A percentile compares a stretch with the other conserved stretches of the same genome.
phyloP scores from a whole-genome alignment of 2,113 vertebrate species.

The Aegithalos caudatus region DNA sequence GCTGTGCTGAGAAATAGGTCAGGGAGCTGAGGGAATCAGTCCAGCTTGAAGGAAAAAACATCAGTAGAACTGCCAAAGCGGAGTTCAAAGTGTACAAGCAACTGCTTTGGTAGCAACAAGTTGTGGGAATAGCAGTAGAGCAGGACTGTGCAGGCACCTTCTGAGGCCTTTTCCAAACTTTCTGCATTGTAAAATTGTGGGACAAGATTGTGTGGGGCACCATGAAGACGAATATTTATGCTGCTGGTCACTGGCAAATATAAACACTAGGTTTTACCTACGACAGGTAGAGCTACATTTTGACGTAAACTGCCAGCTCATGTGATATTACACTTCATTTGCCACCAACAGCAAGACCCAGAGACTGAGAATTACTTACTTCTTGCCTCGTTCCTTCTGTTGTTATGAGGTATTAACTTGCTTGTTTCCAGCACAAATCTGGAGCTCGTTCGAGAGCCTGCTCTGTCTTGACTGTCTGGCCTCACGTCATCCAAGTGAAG shows the following conservation, averaged over 20 bases:
- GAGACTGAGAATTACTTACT: conserved; percentile 74
- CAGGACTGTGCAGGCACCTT: neutral
- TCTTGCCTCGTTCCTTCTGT: conserved; percentile 78
- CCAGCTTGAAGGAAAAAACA: neutral
- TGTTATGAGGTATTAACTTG: conserved; percentile 74
- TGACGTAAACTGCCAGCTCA: neutral
- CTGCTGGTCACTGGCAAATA: neutral
- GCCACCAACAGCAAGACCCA: neutral
- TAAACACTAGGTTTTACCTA: neutral
- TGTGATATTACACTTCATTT: neutral
- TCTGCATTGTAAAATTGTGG: neutral
- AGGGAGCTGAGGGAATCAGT: neutral
- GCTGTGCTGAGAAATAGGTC: neutral
- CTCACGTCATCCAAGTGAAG: conserved; percentile 83
- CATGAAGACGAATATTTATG: neutral
- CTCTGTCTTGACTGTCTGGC: conserved; percentile 77
- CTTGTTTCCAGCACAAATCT: conserved; percentile 73
- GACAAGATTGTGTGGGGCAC: neutral
- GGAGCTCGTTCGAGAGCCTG: conserved; percentile 66
- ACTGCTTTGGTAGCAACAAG: neutral
- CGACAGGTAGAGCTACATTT: neutral
- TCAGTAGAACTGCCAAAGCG: neutral
- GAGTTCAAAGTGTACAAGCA: conserved; percentile 10
- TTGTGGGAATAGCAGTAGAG: neutral
- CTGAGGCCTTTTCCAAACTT: neutral